phyloP scores from a whole-genome alignment of 1,140 invertebrate genomes.

The Brachystomella parvula region DNA sequence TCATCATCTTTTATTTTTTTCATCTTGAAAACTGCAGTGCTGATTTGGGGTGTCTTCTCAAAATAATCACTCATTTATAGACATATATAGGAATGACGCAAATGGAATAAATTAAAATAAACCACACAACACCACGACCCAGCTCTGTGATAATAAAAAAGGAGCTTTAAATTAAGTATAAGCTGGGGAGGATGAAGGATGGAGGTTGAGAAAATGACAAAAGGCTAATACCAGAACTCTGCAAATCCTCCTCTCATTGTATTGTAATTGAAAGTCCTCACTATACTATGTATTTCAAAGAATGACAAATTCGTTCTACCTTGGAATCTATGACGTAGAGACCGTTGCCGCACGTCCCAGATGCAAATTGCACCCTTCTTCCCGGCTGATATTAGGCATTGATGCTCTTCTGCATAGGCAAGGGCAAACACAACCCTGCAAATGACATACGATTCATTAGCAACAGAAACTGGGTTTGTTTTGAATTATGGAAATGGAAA shows the following conservation, averaged over 20 bases:
- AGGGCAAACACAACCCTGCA: slow-evolving; percentile 67
- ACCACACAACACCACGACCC: background rate
- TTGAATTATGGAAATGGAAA: background rate
- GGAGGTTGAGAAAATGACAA: background rate
- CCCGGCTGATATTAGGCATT: slow-evolving; percentile 81
- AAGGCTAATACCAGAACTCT: background rate
- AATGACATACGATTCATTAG: background rate
- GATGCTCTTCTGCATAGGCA: slow-evolving; percentile 84
- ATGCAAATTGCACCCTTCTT: slow-evolving; percentile 93
- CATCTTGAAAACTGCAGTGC: too few species aligned
- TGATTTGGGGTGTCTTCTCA: too few species aligned
- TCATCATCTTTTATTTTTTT: too few species aligned
- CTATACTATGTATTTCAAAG: background rate
- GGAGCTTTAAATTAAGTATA: background rate
- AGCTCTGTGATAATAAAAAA: background rate
- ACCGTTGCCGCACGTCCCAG: slow-evolving; percentile 83
- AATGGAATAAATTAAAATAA: slow-evolving; percentile 1
- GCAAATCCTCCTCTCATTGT: background rate
- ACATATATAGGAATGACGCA: slow-evolving; percentile 4
- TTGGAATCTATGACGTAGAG: slow-evolving; percentile 77
- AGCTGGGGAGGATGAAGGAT: background rate
- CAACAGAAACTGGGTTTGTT: background rate
- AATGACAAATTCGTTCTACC: slow-evolving; percentile 47
- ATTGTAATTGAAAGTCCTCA: background rate
- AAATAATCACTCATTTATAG: slow-evolving; percentile 2